Percentiles rank a stretch among this genome's conserved stretches.
These are phyloP conservation scores for Nebria salina DNA, from an alignment of 2,888 invertebrate species.

Conservation along the genomic window DNA sequence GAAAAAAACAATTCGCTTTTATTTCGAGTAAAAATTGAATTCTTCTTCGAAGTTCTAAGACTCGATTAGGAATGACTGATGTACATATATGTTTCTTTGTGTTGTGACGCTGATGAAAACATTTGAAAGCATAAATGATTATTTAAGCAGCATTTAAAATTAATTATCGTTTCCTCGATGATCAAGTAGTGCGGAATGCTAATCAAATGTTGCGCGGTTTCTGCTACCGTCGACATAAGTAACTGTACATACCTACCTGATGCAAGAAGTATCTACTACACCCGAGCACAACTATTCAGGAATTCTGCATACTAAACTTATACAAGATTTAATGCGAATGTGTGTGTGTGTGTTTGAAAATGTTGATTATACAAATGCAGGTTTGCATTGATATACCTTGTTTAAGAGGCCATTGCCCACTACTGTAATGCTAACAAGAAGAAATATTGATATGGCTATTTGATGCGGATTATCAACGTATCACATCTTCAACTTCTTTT, in stretches of 20 bases:
- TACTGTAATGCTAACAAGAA: conserved; percentile 11
- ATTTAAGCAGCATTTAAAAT: conserved; percentile 19
- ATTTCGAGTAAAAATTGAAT: too few species aligned
- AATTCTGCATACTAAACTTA: conserved; percentile 3
- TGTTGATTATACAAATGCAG: conserved; percentile 42
- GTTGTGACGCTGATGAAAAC: not conserved
- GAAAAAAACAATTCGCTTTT: too few species aligned
- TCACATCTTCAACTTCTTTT: not conserved
- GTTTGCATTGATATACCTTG: conserved; percentile 43
- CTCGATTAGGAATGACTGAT: not conserved
- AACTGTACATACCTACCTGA: conserved; percentile 13
- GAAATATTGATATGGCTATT: conserved; percentile 37
- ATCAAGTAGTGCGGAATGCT: conserved; percentile 39
- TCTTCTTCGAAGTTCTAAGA: too few species aligned
- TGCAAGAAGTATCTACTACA: not conserved
- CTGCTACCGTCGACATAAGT: conserved; percentile 8
- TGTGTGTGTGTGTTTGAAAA: conserved; percentile 25
- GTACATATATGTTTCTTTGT: not conserved
- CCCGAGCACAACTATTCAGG: not conserved
- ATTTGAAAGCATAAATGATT: not conserved
- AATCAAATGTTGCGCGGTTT: conserved; percentile 8
- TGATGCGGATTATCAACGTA: conserved; percentile 24
- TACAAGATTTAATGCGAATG: conserved; percentile 6
- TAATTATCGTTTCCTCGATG: conserved; percentile 31
- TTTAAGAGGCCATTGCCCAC: conserved; percentile 40